Evolutionary conservation across 2,888 invertebrate genomes (phyloP), one percentile per base, ranked within the genome.

Genomic region (Ophraella communa): DNA sequence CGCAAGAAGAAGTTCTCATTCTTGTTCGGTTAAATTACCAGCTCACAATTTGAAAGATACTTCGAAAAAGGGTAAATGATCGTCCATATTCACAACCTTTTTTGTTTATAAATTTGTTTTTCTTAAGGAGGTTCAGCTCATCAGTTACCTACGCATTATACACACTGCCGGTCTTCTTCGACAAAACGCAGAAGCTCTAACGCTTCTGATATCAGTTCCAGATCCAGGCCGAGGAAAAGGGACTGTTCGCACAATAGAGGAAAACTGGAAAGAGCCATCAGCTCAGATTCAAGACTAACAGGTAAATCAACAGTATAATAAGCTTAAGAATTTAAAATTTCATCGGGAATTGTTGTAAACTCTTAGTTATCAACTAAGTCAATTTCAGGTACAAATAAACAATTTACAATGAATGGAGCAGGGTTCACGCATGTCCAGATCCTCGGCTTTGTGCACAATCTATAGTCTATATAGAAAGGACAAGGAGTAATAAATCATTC

Each of bases 161-260:
- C 72, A 3, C 72, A 74, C 58, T 74, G 70, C 56, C 70, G 73
- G 30, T 57, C 49, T 1, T 20, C 76, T 18, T 71, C 76, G 14
- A 62, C 63, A 7, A 68, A 60, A 42, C 73, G 83, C 35, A 73
- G 83, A 14, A 82, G 81, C 68, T 83, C 83, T 1, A 83, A 83
- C 68, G 80, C 83, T 2, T 83, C 83, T 0, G 83, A 83, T 57
- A 81, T 80, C 61, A 78, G 81, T 73, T 70, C 77, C 75, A 44
- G 75, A 56, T 74, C 77, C 1, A 74, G 81, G 11, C 65, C 78
- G 17, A 73, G 77, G 61, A 75, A 74, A 62, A 68, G 78, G 49
- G 81, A 82, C n/a, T 75, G 75, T 57, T 71, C 73, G 21, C 74
- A 76, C 66, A 59, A 69, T 5, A 72, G 79, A 24, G 80, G 80